Percentiles rank a stretch among this genome's conserved stretches.
Conservation (phyloP, 2,888 invertebrate species). For the Nemotelus pantherinus region DNA sequence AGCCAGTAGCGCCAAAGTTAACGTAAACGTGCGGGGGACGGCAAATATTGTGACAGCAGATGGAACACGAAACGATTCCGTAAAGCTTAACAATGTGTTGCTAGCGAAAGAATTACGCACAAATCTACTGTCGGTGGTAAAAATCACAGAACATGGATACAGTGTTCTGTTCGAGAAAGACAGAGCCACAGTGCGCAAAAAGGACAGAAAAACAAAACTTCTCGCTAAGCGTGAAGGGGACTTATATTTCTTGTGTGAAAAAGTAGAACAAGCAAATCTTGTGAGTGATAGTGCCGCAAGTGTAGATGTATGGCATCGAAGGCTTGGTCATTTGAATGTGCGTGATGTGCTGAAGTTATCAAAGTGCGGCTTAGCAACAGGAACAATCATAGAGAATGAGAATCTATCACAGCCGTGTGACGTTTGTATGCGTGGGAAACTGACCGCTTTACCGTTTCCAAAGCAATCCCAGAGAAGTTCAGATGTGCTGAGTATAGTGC, state of each 20-base stretch:
- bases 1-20: not conserved
- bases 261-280: slow-evolving; percentile 8
- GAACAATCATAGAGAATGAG: too few species aligned
- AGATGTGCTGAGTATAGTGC: too few species aligned
- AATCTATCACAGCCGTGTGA: too few species aligned
- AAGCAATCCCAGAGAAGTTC: too few species aligned
- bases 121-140: too few species aligned
- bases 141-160: too few species aligned
- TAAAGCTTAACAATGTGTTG: too few species aligned
- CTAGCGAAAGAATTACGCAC: too few species aligned
- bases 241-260: not conserved
- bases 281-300: slow-evolving; percentile 14
- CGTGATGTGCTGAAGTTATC: slow-evolving; percentile 7
- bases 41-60: not conserved
- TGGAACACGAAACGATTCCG: not conserved
- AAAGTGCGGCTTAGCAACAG: too few species aligned
- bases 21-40: not conserved
- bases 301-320: slow-evolving; percentile 20
- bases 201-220: not conserved
- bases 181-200: not conserved
- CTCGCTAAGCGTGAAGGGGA: not conserved
- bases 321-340: slow-evolving; percentile 15
- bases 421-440: too few species aligned
- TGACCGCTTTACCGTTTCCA: too few species aligned
- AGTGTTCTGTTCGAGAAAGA: too few species aligned